These are phyloP conservation scores for Ganaspis sp. DNA, from an alignment of 1,140 invertebrate species.

Conservation along the genomic window DNA sequence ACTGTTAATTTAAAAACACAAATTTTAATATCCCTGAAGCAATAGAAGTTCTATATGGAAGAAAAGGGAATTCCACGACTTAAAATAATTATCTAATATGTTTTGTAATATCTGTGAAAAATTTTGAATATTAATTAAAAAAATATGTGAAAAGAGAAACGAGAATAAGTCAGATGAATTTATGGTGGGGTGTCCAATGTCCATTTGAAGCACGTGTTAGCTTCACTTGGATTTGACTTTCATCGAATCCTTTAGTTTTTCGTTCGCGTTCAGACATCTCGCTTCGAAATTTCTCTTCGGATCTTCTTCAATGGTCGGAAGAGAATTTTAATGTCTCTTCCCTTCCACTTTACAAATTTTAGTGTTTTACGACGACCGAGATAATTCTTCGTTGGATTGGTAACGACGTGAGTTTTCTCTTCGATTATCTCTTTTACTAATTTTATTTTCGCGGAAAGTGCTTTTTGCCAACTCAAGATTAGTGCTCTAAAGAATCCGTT, in stretches of 20 bases:
- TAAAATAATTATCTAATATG: background rate
- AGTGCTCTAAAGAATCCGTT: background rate
- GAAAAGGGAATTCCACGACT: too few relatives aligned
- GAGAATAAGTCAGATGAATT: constrained; percentile 47
- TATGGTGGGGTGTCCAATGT: constrained; percentile 49
- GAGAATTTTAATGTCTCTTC: constrained; percentile 41
- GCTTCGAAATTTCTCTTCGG: constrained; percentile 47
- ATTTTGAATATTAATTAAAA: background rate
- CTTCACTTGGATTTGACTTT: constrained; percentile 52
- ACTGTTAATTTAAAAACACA: too few relatives aligned
- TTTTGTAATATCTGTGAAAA: background rate
- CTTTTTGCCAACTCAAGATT: background rate
- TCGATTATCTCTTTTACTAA: background rate
- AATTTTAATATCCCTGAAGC: too few relatives aligned
- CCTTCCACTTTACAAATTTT: constrained; percentile 12
- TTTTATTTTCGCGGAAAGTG: background rate
- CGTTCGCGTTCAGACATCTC: constrained; percentile 59
- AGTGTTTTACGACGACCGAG: background rate
- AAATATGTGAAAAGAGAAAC: constrained; percentile 16
- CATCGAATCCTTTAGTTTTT: constrained; percentile 62
- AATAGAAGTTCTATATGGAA: too few relatives aligned
- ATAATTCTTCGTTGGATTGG: constrained; percentile 18
- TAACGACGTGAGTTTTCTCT: constrained; percentile 44
- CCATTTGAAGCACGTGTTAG: constrained; percentile 44
- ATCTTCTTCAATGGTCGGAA: constrained; percentile 48